Percentiles rank a stretch among this genome's conserved stretches.
Evolutionary conservation across 1,140 invertebrate genomes (phyloP).

Genomic region (Lordiphosa clarofinis): DNA sequence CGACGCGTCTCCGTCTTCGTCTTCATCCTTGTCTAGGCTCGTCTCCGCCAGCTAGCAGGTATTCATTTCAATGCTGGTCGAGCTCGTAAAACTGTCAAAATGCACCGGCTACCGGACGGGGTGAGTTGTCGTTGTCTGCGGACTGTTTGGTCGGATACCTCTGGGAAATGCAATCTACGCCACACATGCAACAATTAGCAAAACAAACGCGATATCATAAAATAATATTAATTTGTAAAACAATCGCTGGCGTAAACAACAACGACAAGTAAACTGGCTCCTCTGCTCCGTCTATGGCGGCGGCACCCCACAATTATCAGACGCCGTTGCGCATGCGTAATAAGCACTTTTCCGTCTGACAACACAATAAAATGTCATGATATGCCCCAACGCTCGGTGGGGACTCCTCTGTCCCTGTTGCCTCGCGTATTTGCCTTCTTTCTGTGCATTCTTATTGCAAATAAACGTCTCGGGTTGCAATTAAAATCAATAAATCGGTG

Average conservation of each 20-base stretch:
- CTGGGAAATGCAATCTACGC: constrained; percentile 70
- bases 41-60: constrained; percentile 37
- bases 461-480: constrained; percentile 74
- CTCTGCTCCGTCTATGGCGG: background rate
- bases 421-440: constrained; percentile 22
- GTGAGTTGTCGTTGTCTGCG: constrained; percentile 4
- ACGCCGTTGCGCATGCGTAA: constrained; percentile 77
- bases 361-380: constrained; percentile 80
- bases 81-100: constrained; percentile 78
- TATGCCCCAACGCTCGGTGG: constrained; percentile 78
- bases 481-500: constrained; percentile 78
- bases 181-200: constrained; percentile 79
- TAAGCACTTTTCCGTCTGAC: constrained; percentile 79
- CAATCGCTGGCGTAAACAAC: constrained; percentile 69
- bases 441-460: constrained; percentile 66
- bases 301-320: constrained; percentile 74
- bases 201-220: constrained; percentile 79
- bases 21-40: constrained; percentile 6
- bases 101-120: constrained; percentile 70
- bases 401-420: constrained; percentile 11
- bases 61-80: constrained; percentile 66
- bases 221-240: constrained; percentile 79
- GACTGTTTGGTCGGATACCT: constrained; percentile 17
- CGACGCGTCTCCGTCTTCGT: background rate
- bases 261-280: constrained; percentile 49